Percentiles rank a stretch among this genome's conserved stretches.
phyloP scores from a whole-genome alignment of 2,888 invertebrate genomes.

The Theretra japonica region DNA sequence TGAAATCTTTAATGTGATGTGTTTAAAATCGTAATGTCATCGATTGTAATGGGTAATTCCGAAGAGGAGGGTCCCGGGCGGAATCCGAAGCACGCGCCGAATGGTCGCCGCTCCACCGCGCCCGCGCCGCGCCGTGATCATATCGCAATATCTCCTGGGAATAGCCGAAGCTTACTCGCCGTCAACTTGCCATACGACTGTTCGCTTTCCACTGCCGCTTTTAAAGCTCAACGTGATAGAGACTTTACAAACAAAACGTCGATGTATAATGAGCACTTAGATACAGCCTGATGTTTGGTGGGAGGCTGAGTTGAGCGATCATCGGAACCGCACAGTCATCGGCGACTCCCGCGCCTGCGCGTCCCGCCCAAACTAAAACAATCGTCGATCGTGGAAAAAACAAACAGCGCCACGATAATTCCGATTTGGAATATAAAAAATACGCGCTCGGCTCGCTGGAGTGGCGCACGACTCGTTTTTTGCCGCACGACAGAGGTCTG shows the following conservation, averaged over 20 bases:
- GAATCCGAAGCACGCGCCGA: conserved; percentile 82
- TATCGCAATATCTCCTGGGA: conserved; percentile 79
- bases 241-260: conserved; percentile 35
- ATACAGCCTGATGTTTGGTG: conserved; percentile 17
- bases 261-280: conserved; percentile 50
- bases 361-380: conserved; percentile 73
- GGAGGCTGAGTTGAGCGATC: conserved; percentile 47
- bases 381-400: conserved; percentile 70
- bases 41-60: conserved; percentile 79
- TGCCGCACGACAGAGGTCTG: conserved; percentile 71
- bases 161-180: conserved; percentile 3
- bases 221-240: neutral
- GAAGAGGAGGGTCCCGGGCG: conserved; percentile 56
- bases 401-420: conserved; percentile 71
- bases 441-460: conserved; percentile 65
- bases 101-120: conserved; percentile 60
- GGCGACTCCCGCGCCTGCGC: conserved; percentile 73
- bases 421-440: conserved; percentile 73
- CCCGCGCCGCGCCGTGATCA: conserved; percentile 59
- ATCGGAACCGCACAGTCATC: conserved; percentile 73
- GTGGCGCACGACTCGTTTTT: conserved; percentile 73
- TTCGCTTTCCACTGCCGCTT: conserved; percentile 55
- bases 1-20: conserved; percentile 64
- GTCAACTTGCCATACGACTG: conserved; percentile 29
- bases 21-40: conserved; percentile 78